Conservation (phyloP, 2,797 vertebrate genomes). For the Tenualosa thibaudeaui region DNA sequence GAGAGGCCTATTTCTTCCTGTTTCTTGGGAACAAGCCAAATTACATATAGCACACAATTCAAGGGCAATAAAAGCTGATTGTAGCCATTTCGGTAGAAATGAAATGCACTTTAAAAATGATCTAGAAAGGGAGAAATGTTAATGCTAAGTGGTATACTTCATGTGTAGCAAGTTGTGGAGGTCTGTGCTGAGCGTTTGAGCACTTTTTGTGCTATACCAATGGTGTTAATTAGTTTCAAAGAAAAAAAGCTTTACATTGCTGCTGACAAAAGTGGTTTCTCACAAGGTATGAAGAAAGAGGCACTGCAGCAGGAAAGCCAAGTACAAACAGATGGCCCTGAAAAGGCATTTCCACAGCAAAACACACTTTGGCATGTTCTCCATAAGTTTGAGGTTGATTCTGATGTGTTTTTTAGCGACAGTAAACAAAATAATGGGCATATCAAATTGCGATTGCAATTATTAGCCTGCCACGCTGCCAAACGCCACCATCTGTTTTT, state of each 20-base stretch:
- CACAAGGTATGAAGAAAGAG: conserved; percentile 38
- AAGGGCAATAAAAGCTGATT: conserved; percentile 10
- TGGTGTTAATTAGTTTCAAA: background rate
- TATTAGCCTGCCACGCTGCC: conserved; percentile 68
- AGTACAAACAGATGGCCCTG: conserved; percentile 51
- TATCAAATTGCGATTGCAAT: conserved; percentile 68
- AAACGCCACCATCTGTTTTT: conserved; percentile 72
- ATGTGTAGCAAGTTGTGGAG: background rate
- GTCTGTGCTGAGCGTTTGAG: background rate
- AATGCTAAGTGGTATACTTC: background rate
- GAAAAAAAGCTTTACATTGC: background rate
- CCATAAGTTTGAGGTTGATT: conserved; percentile 46
- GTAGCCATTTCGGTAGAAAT: background rate
- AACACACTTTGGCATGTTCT: conserved; percentile 47
- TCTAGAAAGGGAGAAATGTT: background rate
- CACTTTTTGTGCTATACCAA: background rate
- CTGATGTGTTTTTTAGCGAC: conserved; percentile 55
- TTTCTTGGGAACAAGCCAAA: background rate
- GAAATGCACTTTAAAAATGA: background rate
- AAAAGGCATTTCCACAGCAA: conserved; percentile 44
- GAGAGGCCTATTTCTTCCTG: background rate
- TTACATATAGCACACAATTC: background rate
- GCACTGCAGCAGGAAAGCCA: conserved; percentile 32
- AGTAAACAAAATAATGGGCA: conserved; percentile 68
- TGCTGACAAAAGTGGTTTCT: conserved; percentile 25